Evolutionary conservation across 2,113 vertebrate genomes (phyloP).

Genomic region (Oncorhynchus tshawytscha): DNA sequence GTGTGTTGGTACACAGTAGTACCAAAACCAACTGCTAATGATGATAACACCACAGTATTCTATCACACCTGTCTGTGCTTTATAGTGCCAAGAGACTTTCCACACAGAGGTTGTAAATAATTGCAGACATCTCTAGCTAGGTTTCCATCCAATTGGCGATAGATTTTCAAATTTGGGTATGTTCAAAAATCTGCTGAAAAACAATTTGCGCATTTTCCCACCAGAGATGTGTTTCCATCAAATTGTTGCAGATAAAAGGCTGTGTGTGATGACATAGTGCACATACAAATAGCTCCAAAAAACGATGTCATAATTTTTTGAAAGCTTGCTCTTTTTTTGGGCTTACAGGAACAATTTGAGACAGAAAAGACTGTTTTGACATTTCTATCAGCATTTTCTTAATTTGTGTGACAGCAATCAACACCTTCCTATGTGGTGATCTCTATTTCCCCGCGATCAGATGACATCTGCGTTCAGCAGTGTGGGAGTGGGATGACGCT

Average conservation of each 20-base stretch:
- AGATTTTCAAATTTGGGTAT: no score
- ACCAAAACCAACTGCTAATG: conserved; percentile 26
- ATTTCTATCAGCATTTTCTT: background rate
- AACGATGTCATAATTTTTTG: no score
- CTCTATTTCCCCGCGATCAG: conserved; percentile 52
- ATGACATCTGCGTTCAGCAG: conserved; percentile 59
- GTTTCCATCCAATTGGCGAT: no score
- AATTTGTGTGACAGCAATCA: conserved; percentile 15
- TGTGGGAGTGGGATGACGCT: conserved; percentile 10
- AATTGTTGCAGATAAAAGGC: no score
- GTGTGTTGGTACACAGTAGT: conserved; percentile 7
- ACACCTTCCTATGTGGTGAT: conserved; percentile 9
- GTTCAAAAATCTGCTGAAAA: no score
- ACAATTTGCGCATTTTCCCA: no score
- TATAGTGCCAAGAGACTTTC: background rate
- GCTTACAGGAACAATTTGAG: no score
- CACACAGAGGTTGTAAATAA: background rate
- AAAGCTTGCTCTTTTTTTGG: no score
- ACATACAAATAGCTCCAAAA: no score
- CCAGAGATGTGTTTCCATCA: no score
- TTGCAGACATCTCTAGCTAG: conserved; percentile 35
- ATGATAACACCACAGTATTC: conserved; percentile 19
- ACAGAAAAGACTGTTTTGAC: no score
- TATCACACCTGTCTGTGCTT: conserved; percentile 1
- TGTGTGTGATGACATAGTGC: no score